A percentile compares a stretch with the other conserved stretches of the same genome.
phyloP scores from a whole-genome alignment of 2,888 invertebrate species.

The Limenitis camilla region DNA sequence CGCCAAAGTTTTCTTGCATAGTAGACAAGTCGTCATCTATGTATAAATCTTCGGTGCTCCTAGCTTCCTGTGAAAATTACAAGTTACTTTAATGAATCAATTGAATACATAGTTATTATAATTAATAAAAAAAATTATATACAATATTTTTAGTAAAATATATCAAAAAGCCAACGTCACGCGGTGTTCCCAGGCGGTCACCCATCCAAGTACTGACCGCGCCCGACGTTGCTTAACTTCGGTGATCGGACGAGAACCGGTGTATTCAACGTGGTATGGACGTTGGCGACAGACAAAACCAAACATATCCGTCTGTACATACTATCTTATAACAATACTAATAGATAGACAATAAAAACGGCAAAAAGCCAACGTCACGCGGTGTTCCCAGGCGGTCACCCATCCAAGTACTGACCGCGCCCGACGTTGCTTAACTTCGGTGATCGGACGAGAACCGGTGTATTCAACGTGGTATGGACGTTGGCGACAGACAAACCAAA shows the following conservation, averaged over 20 bases:
- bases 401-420: slow-evolving; percentile 38
- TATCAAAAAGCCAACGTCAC: slow-evolving; percentile 22
- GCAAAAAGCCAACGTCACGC: slow-evolving; percentile 23
- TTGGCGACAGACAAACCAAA: too few relatives aligned
- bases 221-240: slow-evolving; percentile 41
- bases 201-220: slow-evolving; percentile 39
- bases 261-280: slow-evolving; percentile 32
- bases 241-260: slow-evolving; percentile 40
- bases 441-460: slow-evolving; percentile 40
- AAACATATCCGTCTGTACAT: too few relatives aligned
- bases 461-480: slow-evolving; percentile 32
- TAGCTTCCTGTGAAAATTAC: slow-evolving; percentile 53
- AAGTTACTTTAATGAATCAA: not conserved
- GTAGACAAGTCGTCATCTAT: slow-evolving; percentile 72
- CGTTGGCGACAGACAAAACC: too few relatives aligned
- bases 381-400: slow-evolving; percentile 51
- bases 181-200: slow-evolving; percentile 49
- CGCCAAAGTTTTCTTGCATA: slow-evolving; percentile 64
- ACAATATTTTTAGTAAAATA: too few relatives aligned
- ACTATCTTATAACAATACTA: too few relatives aligned
- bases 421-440: slow-evolving; percentile 43
- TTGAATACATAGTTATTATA: not conserved
- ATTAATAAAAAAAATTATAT: not conserved
- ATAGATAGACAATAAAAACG: not conserved
- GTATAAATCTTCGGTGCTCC: slow-evolving; percentile 72